Evolutionary conservation across 2,797 vertebrate species (phyloP), one percentile per base, ranked within the genome.

Genomic region (Uromys caudimaculatus): DNA sequence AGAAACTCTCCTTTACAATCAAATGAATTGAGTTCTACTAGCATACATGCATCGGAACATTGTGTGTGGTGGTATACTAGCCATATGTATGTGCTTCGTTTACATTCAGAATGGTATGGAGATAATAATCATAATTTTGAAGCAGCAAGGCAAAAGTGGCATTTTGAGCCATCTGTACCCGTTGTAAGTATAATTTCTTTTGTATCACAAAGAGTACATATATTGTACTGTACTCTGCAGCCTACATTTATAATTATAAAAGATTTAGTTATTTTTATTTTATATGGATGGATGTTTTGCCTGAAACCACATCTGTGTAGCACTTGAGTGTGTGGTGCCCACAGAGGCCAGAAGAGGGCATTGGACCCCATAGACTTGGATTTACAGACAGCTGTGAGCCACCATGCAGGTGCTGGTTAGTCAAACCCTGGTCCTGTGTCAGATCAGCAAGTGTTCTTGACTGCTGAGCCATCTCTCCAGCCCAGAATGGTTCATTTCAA

Each of bases 1-100:
- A 73, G 73, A 90, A 95, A 52, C 41, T 24, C 29, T 58, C 38
- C 75, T 93, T 94, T 92, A 94, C 92, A 97, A 78, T 95, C 32
- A 64, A 50, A 92, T 82, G 86, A 92, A 91, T 82, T 93, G 14
- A 78, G 16, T 94, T 89, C 41, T 89, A 3, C 89, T 92, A 78
- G 77, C 76, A 52, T 76, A 87, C 0, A 89, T 19, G 38, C 77
- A 35, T 1, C 24, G 91, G 69, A 71, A 50, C 95, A 56, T 69
- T 91, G 94, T 47, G 27, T 93, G 88, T 93, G 29, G 35, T 84
- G 8, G 62, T n/a, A 41, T 19, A 24, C 50, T 67, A 67, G 44
- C 12, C 62, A n/a, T 35, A 21, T n/a, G 44, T 50, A 7, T 47
- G 35, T 95, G 32, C 44, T 73, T 95, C 79, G 56, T 75, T 73